These are phyloP conservation scores for Lutjanus erythropterus DNA, from an alignment of 2,113 vertebrate species.

Conservation along the genomic window DNA sequence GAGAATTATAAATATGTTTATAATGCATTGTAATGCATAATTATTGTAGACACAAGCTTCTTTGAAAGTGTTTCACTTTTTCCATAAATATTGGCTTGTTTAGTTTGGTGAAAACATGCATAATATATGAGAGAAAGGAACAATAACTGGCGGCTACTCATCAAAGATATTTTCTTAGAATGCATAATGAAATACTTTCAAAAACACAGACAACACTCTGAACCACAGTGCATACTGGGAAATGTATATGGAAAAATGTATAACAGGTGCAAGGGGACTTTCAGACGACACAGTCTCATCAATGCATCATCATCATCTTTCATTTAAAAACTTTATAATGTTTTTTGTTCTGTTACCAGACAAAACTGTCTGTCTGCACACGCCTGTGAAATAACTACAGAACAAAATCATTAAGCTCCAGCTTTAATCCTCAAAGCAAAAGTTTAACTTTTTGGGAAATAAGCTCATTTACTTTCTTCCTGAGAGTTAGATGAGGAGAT, in stretches of 20 bases:
- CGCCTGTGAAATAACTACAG: neutral
- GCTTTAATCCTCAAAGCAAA: neutral
- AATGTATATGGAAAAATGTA: slow-evolving; percentile 1
- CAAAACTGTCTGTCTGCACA: neutral
- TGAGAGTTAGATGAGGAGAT: neutral
- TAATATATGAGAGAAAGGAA: slow-evolving; percentile 3
- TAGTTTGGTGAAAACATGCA: slow-evolving; percentile 31
- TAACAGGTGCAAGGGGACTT: neutral
- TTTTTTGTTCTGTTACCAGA: neutral
- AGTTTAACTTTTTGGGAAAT: neutral
- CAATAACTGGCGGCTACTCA: slow-evolving; percentile 12
- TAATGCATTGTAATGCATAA: too few species aligned
- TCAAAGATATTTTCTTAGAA: slow-evolving; percentile 13
- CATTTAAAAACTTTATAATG: neutral
- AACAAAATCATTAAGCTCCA: neutral
- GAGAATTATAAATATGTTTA: too few species aligned
- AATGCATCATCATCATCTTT: neutral
- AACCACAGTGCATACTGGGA: neutral
- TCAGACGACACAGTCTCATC: slow-evolving; percentile 1
- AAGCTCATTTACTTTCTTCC: neutral
- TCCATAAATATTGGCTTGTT: slow-evolving; percentile 22
- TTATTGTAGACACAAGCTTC: neutral
- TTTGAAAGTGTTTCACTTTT: too few species aligned
- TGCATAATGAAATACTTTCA: neutral
- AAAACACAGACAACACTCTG: neutral